Conservation (phyloP, 2,113 vertebrate genomes). For the Labrus mixtus region DNA sequence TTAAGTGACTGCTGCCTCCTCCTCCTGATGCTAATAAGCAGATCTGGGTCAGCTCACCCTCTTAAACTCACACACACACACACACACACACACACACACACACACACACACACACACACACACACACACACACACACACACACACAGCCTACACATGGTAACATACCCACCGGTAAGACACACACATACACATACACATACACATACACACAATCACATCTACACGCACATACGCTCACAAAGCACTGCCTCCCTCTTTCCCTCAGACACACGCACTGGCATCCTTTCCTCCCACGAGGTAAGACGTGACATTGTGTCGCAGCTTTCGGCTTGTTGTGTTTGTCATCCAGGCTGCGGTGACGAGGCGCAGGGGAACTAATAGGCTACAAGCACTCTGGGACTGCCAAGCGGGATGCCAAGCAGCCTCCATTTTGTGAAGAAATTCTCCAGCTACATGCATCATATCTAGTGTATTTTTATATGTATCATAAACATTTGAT, state of each 20-base stretch:
- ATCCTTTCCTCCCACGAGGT: slow-evolving; percentile 53
- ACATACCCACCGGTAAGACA: slow-evolving; percentile 50
- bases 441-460: slow-evolving; percentile 46
- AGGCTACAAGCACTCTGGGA: slow-evolving; percentile 65
- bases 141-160: slow-evolving; percentile 3
- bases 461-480: slow-evolving; percentile 7
- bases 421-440: slow-evolving; percentile 78
- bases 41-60: slow-evolving; percentile 80
- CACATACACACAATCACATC: slow-evolving; percentile 16
- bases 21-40: slow-evolving; percentile 80
- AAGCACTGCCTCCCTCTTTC: too few species aligned
- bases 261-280: slow-evolving; percentile 20
- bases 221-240: slow-evolving; percentile 11
- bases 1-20: slow-evolving; percentile 73
- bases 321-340: slow-evolving; percentile 67
- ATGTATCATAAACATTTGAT: not conserved
- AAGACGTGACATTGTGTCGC: slow-evolving; percentile 68
- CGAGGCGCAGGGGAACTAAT: slow-evolving; percentile 50
- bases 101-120: slow-evolving; percentile 8
- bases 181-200: slow-evolving; percentile 13
- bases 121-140: slow-evolving; percentile 17
- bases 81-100: slow-evolving; percentile 20
- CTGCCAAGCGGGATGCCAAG: slow-evolving; percentile 49
- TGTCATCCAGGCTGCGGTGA: slow-evolving; percentile 67
- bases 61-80: slow-evolving; percentile 46